Evolutionary conservation across 2,797 vertebrate genomes (phyloP).

Genomic region (Phrynocephalus vlangalii): DNA sequence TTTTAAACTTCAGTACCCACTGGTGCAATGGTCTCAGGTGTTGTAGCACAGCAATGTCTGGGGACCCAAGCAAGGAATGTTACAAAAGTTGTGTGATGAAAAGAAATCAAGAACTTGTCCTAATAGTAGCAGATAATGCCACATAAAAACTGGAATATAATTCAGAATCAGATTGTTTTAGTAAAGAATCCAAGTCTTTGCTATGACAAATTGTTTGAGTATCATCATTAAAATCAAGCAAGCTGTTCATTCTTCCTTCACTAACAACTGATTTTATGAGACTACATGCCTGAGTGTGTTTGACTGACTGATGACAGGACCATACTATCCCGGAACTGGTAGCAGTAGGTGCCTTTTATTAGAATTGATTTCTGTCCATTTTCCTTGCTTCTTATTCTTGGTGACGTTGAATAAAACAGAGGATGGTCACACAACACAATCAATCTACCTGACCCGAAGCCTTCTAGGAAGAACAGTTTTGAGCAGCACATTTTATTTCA

Average conservation of each 20-base stretch:
- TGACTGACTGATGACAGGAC: neutral
- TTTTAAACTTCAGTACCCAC: neutral
- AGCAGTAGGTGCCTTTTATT: neutral
- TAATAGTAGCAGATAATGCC: too few species aligned
- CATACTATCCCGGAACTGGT: neutral
- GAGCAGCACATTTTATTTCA: neutral
- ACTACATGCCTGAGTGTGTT: constrained; percentile 6
- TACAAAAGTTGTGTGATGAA: neutral
- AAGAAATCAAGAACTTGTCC: neutral
- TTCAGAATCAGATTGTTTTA: neutral
- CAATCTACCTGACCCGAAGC: neutral
- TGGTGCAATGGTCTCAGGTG: too few species aligned
- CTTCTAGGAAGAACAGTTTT: neutral
- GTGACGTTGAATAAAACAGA: constrained; percentile 12
- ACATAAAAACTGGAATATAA: neutral
- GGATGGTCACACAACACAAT: neutral
- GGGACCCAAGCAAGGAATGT: neutral
- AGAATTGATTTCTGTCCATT: neutral
- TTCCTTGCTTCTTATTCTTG: neutral
- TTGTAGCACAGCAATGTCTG: neutral
- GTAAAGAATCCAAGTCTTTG: neutral
- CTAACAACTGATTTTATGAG: neutral
- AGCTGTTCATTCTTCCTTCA: neutral
- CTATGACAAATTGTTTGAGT: neutral
- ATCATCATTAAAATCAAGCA: constrained; percentile 14